A percentile compares a stretch with the other conserved stretches of the same genome.
phyloP scores from a whole-genome alignment of 1,140 invertebrate genomes.

The Hylaeus volcanicus region DNA sequence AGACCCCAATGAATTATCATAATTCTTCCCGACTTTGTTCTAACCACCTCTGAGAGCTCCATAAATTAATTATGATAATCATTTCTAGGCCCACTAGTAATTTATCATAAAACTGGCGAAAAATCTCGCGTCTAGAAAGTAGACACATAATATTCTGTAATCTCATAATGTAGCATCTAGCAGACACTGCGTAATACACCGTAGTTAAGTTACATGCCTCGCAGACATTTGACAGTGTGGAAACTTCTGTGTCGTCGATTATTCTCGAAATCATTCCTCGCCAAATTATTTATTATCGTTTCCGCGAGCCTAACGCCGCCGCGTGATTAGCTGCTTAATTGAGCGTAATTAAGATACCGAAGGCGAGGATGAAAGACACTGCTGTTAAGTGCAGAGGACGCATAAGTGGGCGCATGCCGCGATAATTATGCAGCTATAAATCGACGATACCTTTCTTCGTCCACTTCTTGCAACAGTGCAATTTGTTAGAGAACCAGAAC shows the following conservation, averaged over 20 bases:
- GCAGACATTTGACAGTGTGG: not conserved
- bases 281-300: constrained; percentile 4
- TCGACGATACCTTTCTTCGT: not conserved
- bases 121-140: constrained; percentile 17
- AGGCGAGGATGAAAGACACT: not conserved
- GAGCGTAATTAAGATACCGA: constrained; percentile 1
- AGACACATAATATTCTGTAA: constrained; percentile 15
- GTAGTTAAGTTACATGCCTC: not conserved
- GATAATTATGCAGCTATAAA: constrained; percentile 16
- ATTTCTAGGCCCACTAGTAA: not conserved
- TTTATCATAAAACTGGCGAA: not conserved
- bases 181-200: not conserved
- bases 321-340: not conserved
- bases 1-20: not conserved
- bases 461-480: too few species aligned
- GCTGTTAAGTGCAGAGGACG: too few species aligned
- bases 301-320: not conserved
- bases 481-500: not conserved
- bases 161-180: not conserved
- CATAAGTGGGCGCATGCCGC: not conserved
- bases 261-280: too few species aligned
- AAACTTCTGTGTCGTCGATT: not conserved
- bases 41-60: not conserved
- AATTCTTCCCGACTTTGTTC: not conserved
- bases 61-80: not conserved